These are phyloP conservation scores for Chelonoidis abingdonii DNA, from an alignment of 2,113 vertebrate genomes.

Conservation along the genomic window DNA sequence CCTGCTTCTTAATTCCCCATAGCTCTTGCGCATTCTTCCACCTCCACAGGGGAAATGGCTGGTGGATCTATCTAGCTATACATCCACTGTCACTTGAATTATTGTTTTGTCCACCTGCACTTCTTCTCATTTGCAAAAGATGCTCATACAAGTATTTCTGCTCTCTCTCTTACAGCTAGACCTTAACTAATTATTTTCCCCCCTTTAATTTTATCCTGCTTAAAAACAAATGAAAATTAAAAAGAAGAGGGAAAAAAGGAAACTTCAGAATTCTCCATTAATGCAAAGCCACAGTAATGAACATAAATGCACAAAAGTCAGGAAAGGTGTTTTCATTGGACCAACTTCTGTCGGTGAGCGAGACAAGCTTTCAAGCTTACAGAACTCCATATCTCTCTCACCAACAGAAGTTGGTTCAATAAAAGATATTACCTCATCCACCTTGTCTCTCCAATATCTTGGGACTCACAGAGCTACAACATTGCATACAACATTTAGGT, in stretches of 20 bases:
- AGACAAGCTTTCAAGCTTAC: neutral
- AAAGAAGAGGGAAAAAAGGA: neutral
- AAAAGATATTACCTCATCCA: neutral
- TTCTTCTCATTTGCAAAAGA: neutral
- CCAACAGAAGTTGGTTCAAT: neutral
- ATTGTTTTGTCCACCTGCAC: neutral
- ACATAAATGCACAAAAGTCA: neutral
- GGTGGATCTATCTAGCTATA: neutral
- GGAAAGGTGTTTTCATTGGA: neutral
- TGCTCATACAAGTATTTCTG: neutral
- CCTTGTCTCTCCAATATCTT: neutral
- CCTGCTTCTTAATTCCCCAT: neutral
- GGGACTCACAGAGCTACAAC: neutral
- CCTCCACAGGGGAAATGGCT: neutral
- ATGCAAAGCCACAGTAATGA: neutral
- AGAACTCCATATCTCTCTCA: neutral
- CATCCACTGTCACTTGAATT: neutral
- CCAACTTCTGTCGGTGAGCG: neutral
- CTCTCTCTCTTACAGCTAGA: neutral
- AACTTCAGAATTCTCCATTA: neutral
- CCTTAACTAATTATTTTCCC: neutral
- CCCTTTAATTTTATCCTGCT: neutral
- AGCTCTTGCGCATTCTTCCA: neutral
- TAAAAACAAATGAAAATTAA: neutral
- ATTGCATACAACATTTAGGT: fast-evolving